phyloP scores from a whole-genome alignment of 1,140 invertebrate genomes.

The Pollicipes pollicipes region DNA sequence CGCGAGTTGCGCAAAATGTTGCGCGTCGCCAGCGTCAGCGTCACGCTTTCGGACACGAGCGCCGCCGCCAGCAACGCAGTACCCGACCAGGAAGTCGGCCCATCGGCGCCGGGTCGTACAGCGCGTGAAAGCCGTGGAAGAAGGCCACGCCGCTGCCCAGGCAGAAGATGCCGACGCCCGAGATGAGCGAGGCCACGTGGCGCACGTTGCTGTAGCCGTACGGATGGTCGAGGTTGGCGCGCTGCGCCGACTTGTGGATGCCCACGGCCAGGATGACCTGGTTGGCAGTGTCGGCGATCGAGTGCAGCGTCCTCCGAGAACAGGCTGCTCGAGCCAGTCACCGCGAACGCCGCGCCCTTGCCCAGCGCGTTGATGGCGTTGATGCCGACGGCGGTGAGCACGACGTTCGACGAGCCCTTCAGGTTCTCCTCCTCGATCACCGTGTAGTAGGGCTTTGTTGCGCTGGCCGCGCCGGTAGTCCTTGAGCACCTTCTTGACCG shows the following conservation, averaged over 20 bases:
- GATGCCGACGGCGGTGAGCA: slow-evolving; percentile 62
- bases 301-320: slow-evolving; percentile 96
- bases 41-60: slow-evolving; percentile 78
- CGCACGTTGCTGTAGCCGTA: slow-evolving; percentile 94
- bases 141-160: slow-evolving; percentile 86
- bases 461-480: slow-evolving; percentile 57
- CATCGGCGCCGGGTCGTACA: slow-evolving; percentile 42
- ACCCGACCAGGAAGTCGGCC: slow-evolving; percentile 44
- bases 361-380: slow-evolving; percentile 80
- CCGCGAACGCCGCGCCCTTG: slow-evolving; percentile 76
- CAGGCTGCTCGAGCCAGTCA: slow-evolving; percentile 89
- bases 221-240: slow-evolving; percentile 66
- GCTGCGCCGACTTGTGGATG: slow-evolving; percentile 83
- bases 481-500: slow-evolving; percentile 59
- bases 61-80: slow-evolving; percentile 77
- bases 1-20: slow-evolving; percentile 68
- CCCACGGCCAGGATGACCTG: slow-evolving; percentile 87
- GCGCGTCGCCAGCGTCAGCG: slow-evolving; percentile 73
- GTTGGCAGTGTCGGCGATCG: slow-evolving; percentile 87
- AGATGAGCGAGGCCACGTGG: slow-evolving; percentile 91
- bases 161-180: slow-evolving; percentile 94
- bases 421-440: slow-evolving; percentile 35
- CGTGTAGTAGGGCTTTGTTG: slow-evolving; percentile 27
- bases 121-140: slow-evolving; percentile 84
- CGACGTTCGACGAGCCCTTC: slow-evolving; percentile 68